phyloP scores from a whole-genome alignment of 2,113 vertebrate species.

The Speoplatyrhinus poulsoni region DNA sequence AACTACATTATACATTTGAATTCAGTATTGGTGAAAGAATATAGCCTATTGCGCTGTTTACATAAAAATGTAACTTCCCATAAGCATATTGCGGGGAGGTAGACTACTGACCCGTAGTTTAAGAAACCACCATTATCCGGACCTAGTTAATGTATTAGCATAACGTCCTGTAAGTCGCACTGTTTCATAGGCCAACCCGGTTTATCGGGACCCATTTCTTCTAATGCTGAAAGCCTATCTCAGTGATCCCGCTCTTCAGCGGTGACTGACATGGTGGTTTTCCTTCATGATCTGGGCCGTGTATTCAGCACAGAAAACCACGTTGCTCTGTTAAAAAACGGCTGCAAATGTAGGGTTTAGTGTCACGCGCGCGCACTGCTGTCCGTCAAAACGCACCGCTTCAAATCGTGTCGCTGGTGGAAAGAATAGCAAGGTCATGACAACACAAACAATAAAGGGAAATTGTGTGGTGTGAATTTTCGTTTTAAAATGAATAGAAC shows the following conservation, averaged over 20 bases:
- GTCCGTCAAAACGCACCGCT: background rate
- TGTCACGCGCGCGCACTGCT: background rate
- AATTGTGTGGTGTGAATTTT: too few species aligned
- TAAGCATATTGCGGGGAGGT: too few species aligned
- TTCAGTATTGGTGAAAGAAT: too few species aligned
- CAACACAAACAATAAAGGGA: too few species aligned
- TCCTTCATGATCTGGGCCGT: constrained; percentile 3
- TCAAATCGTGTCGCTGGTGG: background rate
- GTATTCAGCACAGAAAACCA: background rate
- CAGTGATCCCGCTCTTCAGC: background rate
- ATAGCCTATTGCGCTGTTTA: too few species aligned
- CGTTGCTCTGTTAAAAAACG: background rate
- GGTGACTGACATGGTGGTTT: constrained; percentile 9
- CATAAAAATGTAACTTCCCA: too few species aligned
- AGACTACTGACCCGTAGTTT: too few species aligned
- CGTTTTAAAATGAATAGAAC: too few species aligned
- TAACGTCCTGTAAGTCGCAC: background rate
- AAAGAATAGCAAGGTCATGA: too few species aligned
- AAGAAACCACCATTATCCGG: too few species aligned
- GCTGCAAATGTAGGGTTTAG: background rate
- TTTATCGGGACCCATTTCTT: constrained; percentile 6
- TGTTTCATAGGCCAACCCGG: background rate
- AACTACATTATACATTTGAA: too few species aligned
- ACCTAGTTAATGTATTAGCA: background rate
- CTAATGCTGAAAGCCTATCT: constrained; percentile 8